Percentiles rank a stretch among this genome's conserved stretches.
Evolutionary conservation across 2,113 vertebrate species (phyloP).

Genomic region (Cottus gobio): DNA sequence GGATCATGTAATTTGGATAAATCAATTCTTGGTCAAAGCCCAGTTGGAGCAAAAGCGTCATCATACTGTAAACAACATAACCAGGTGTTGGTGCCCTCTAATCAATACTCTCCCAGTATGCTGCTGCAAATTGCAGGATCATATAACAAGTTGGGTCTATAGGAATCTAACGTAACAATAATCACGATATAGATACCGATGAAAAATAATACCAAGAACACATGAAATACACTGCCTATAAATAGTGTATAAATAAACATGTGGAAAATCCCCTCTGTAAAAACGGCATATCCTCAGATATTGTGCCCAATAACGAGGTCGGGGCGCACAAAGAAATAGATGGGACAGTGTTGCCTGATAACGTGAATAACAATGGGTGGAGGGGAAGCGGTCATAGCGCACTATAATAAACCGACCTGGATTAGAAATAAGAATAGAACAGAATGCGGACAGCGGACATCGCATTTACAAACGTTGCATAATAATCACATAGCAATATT

Average conservation of each 20-base stretch:
- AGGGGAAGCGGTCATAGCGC: slow-evolving; percentile 37
- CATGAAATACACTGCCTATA: not conserved
- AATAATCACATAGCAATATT: not conserved
- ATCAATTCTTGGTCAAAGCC: slow-evolving; percentile 40
- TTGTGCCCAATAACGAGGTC: not conserved
- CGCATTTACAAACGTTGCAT: not conserved
- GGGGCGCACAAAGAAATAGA: slow-evolving; percentile 35
- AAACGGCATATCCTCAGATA: not conserved
- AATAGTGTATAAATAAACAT: not conserved
- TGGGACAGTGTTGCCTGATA: slow-evolving; percentile 21
- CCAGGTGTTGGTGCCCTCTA: slow-evolving; percentile 45
- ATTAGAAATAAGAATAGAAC: slow-evolving; percentile 48
- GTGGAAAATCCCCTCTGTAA: not conserved
- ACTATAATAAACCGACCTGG: slow-evolving; percentile 67
- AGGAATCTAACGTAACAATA: slow-evolving; percentile 15
- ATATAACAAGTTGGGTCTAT: slow-evolving; percentile 52
- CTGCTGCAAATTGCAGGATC: slow-evolving; percentile 49
- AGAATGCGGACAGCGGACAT: not conserved
- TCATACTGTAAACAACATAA: slow-evolving; percentile 54
- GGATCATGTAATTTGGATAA: slow-evolving; percentile 35
- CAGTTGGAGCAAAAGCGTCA: slow-evolving; percentile 16
- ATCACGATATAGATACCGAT: slow-evolving; percentile 10
- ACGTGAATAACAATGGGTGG: slow-evolving; percentile 63
- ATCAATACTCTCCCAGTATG: slow-evolving; percentile 54
- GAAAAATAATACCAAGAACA: not conserved